Evolutionary conservation across 2,113 vertebrate species (phyloP).

Genomic region (Eolophus roseicapilla): DNA sequence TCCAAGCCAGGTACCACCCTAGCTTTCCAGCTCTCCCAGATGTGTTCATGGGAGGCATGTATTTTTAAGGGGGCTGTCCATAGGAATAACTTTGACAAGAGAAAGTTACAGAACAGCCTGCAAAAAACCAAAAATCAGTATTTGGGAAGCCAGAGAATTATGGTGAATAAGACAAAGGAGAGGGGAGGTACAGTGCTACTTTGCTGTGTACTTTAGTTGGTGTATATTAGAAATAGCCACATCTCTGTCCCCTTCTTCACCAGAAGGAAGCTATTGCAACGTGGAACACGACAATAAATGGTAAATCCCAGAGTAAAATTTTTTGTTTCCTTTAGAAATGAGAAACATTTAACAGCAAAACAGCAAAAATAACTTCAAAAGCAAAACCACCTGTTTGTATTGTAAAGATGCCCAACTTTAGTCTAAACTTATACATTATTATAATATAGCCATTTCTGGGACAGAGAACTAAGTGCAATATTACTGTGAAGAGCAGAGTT

Average conservation of each 20-base stretch:
- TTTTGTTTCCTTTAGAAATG: not conserved
- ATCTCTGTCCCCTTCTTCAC: not conserved
- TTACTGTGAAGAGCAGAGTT: not conserved
- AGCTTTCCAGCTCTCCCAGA: slow-evolving; percentile 1
- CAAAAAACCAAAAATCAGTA: not conserved
- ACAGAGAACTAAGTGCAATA: not conserved
- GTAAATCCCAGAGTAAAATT: not conserved
- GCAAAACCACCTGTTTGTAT: not conserved
- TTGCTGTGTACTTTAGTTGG: not conserved
- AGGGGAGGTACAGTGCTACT: not conserved
- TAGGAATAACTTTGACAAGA: not conserved
- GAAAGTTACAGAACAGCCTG: not conserved
- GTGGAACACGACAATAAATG: not conserved
- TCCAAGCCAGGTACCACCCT: not conserved
- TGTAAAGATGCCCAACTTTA: not conserved
- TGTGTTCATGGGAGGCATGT: not conserved
- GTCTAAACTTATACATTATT: not conserved
- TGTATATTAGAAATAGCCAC: not conserved
- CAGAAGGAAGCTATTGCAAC: not conserved
- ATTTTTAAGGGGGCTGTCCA: not conserved
- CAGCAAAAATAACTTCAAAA: not conserved
- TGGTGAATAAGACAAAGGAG: not conserved
- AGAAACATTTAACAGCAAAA: not conserved
- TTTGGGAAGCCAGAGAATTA: not conserved
- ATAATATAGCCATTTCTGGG: not conserved